Evolutionary conservation across 1,140 invertebrate species (phyloP).

Genomic region (Drosophila asahinai): DNA sequence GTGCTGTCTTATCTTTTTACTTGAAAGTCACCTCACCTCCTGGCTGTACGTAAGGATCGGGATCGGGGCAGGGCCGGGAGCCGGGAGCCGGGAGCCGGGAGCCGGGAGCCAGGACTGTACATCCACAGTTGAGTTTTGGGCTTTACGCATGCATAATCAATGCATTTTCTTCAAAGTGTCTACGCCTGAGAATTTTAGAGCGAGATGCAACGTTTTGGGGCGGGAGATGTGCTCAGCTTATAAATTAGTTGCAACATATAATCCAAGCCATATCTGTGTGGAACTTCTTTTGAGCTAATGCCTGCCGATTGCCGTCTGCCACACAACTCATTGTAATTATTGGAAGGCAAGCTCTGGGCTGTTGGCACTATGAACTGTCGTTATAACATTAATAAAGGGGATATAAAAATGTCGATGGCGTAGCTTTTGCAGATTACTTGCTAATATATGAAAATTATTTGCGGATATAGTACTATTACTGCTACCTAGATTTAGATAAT

Average conservation of each 20-base stretch:
- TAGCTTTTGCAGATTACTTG: no score
- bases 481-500: no score
- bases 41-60: background rate
- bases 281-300: constrained; percentile 16
- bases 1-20: constrained; percentile 78
- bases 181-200: constrained; percentile 16
- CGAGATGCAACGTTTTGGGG: background rate
- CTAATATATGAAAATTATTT: no score
- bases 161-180: constrained; percentile 64
- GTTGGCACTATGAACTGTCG: background rate
- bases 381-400: background rate
- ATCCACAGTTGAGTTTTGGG: constrained; percentile 62
- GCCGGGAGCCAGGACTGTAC: constrained; percentile 12
- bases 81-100: background rate
- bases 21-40: constrained; percentile 56
- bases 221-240: constrained; percentile 28
- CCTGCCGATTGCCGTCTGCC: background rate
- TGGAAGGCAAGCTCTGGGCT: background rate
- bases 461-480: no score
- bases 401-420: no score
- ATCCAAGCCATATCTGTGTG: constrained; percentile 35
- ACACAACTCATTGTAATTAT: background rate
- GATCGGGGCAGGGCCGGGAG: background rate
- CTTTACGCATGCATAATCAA: constrained; percentile 82
- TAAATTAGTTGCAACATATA: constrained; percentile 77